A percentile compares a stretch with the other conserved stretches of the same genome.
Conservation (phyloP, 2,797 vertebrate species). For the Etheostoma perlongum region DNA sequence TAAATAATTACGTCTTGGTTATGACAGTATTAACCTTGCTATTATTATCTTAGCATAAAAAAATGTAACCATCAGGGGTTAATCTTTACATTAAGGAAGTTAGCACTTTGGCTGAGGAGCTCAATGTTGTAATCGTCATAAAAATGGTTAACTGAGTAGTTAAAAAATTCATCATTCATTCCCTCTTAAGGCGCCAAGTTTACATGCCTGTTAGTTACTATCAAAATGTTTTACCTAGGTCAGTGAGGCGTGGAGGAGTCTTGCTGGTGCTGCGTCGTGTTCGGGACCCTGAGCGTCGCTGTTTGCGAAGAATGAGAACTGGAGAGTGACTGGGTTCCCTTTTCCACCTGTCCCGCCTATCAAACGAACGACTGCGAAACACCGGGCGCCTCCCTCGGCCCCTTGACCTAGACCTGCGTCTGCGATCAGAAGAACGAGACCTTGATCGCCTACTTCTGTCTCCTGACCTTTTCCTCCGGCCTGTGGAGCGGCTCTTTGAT, state of each 20-base stretch:
- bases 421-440: conserved; percentile 87
- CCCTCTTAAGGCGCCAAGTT: too few relatives aligned
- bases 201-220: neutral
- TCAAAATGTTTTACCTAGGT: conserved; percentile 88
- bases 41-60: too few relatives aligned
- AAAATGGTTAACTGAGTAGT: too few relatives aligned
- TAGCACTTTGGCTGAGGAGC: too few relatives aligned
- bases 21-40: too few relatives aligned
- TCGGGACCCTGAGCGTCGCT: conserved; percentile 86
- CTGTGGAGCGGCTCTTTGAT: conserved; percentile 87
- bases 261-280: conserved; percentile 86
- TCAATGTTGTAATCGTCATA: too few relatives aligned
- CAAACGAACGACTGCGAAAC: conserved; percentile 92
- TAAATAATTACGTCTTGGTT: too few relatives aligned
- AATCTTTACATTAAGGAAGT: too few relatives aligned
- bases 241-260: conserved; percentile 92
- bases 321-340: conserved; percentile 95
- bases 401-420: conserved; percentile 82
- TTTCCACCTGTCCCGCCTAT: conserved; percentile 92
- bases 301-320: conserved; percentile 87
- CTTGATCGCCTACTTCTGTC: conserved; percentile 89
- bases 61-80: too few relatives aligned
- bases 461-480: conserved; percentile 88
- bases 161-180: too few relatives aligned
- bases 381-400: conserved; percentile 78